phyloP scores from a whole-genome alignment of 1,140 invertebrate genomes.

The Lanistes nyassanus region DNA sequence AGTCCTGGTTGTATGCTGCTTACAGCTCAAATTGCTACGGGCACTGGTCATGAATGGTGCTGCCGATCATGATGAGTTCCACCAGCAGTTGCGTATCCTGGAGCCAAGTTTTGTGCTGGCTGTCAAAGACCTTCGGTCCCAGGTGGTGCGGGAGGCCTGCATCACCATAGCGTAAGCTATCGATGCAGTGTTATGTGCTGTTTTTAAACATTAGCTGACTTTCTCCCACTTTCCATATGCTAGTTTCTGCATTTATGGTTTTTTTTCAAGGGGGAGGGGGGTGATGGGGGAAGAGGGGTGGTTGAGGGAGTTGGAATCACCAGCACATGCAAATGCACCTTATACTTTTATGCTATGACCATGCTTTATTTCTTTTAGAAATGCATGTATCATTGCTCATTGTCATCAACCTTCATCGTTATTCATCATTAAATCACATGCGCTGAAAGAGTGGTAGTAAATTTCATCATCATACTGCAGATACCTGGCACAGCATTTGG shows the following conservation, averaged over 20 bases:
- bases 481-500: constrained; percentile 85
- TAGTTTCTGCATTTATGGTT: not conserved
- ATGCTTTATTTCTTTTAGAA: too few species aligned
- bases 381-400: too few species aligned
- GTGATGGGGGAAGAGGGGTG: too few species aligned
- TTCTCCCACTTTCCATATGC: too few species aligned
- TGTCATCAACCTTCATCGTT: too few species aligned
- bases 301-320: too few species aligned
- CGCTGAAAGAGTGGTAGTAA: too few species aligned
- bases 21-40: constrained; percentile 85
- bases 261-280: not conserved
- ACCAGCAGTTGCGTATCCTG: constrained; percentile 79
- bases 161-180: constrained; percentile 83
- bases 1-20: constrained; percentile 13
- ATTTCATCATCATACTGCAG: constrained; percentile 52
- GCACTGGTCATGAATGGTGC: constrained; percentile 82
- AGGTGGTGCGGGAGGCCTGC: constrained; percentile 94
- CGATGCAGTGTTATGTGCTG: too few species aligned
- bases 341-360: too few species aligned
- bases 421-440: too few species aligned
- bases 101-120: constrained; percentile 85
- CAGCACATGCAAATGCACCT: too few species aligned
- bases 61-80: constrained; percentile 85
- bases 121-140: constrained; percentile 88
- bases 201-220: too few species aligned